Conservation (phyloP, 2,888 invertebrate genomes). For the Bugulina stolonifera region DNA sequence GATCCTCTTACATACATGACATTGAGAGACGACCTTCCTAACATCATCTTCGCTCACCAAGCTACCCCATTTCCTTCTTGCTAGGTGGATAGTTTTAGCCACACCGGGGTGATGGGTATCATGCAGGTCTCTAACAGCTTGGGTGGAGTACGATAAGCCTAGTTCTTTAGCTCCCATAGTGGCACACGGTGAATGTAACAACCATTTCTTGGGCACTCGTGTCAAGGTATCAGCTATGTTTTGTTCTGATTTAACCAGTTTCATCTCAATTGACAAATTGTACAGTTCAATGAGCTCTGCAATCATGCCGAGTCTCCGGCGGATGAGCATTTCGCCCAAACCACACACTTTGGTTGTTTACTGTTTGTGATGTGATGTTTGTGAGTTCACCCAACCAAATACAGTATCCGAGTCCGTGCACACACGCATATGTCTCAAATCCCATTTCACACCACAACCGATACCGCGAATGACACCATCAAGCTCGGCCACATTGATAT, state of each 20-base stretch:
- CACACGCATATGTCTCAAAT: background rate
- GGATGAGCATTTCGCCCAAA: background rate
- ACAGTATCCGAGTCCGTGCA: slow-evolving; percentile 26
- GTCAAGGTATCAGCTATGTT: slow-evolving; percentile 4
- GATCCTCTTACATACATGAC: background rate
- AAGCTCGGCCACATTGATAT: slow-evolving; percentile 22
- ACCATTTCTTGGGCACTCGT: background rate
- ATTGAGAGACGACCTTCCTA: background rate
- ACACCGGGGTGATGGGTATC: background rate
- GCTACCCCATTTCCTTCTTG: background rate
- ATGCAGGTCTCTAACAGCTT: background rate
- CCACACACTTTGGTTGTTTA: background rate
- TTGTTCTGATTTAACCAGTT: background rate
- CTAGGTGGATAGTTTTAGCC: background rate
- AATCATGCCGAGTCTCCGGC: no score
- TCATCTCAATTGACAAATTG: background rate
- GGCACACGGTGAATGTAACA: background rate
- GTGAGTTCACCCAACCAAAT: background rate
- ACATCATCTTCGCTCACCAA: background rate
- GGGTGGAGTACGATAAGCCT: no score
- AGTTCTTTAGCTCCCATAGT: background rate
- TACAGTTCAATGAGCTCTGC: background rate
- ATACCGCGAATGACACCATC: slow-evolving; percentile 13
- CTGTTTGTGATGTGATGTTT: background rate
- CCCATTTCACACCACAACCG: slow-evolving; percentile 2